Percentiles rank a stretch among this genome's conserved stretches.
These are phyloP conservation scores for Cheilosia vernalis DNA, from an alignment of 2,888 invertebrate species.

Conservation along the genomic window DNA sequence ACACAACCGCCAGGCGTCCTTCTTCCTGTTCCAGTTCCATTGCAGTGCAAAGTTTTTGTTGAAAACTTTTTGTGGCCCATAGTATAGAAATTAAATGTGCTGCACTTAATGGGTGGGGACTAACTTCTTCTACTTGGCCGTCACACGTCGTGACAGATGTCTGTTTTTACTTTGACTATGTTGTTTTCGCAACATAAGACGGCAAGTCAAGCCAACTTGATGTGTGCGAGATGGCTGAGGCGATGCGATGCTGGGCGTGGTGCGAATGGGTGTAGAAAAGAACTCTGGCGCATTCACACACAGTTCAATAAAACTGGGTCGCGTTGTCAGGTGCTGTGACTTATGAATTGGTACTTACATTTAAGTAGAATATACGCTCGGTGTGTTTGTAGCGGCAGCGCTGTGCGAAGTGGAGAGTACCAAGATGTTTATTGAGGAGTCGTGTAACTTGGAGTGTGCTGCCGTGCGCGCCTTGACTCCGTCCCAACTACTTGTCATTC, in stretches of 20 bases:
- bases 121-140: conserved; percentile 44
- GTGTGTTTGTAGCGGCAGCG: conserved; percentile 26
- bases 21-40: conserved; percentile 47
- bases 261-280: conserved; percentile 5
- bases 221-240: conserved; percentile 6
- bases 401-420: conserved; percentile 18
- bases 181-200: conserved; percentile 8
- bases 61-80: conserved; percentile 58
- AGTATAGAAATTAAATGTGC: conserved; percentile 47
- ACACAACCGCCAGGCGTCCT: conserved; percentile 11
- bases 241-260: conserved; percentile 56
- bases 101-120: conserved; percentile 12
- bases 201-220: conserved; percentile 13
- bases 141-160: conserved; percentile 30
- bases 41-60: conserved; percentile 28
- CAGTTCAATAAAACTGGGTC: conserved; percentile 64
- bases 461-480: conserved; percentile 1
- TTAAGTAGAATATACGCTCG: conserved; percentile 32
- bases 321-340: conserved; percentile 70
- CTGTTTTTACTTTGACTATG: conserved; percentile 9
- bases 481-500: conserved; percentile 37
- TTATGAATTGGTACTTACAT: conserved; percentile 72
- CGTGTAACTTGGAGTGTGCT: conserved; percentile 27
- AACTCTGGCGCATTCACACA: conserved; percentile 56
- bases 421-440: conserved; percentile 65